Base-by-base conservation (phyloP, 2,888 invertebrate species). In the Parnassius apollo region DNA sequence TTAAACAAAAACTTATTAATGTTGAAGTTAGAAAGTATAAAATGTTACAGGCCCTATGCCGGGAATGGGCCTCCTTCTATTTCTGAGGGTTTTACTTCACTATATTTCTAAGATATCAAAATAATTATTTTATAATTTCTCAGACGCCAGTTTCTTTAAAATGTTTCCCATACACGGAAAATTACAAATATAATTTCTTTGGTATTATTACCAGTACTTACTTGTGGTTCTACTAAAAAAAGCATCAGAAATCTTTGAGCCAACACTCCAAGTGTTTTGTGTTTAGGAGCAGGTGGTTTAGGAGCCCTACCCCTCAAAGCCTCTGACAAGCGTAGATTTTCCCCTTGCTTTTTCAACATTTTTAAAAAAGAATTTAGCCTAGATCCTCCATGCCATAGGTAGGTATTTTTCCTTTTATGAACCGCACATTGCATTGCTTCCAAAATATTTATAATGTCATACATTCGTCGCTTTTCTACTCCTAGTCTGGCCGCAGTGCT, bases 201-300 rank as follows among this genome's bases (percentile, higher is more conserved):
- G 25, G 25, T 25, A 35, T 35, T 35, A 25, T 35, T 35, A 1
- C 35, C 7, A 55, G 48, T 64, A 84, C 89, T 88, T 86, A 95
- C 95, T 81, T 93, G 92, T 69, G 92, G 89, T 71, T 94, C 93
- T 48, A 94, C 93, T 64, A 95, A 87, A 77, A 95, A 95, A 55
- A 95, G 82, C 95, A 95, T 95, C 7, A 95, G 83, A 81, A 95
- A 95, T 78, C 94, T 94, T 72, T 94, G 94, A 68, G 95, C 94
- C 86, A 95, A 90, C 8, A 94, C 93, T 61, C 95, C 95, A 45
- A 95, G 83, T 53, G 95, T 94, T 75, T 94, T 94, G 71, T 94
- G 94, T 81, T 94, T 93, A 53, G 93, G 93, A 59, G 92, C 83
- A 25, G 91, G 86, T 44, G 88, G 85, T 64, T 92, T 92, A 0